Evolutionary conservation across 1,140 invertebrate species (phyloP).

Genomic region (Agrilus planipennis): DNA sequence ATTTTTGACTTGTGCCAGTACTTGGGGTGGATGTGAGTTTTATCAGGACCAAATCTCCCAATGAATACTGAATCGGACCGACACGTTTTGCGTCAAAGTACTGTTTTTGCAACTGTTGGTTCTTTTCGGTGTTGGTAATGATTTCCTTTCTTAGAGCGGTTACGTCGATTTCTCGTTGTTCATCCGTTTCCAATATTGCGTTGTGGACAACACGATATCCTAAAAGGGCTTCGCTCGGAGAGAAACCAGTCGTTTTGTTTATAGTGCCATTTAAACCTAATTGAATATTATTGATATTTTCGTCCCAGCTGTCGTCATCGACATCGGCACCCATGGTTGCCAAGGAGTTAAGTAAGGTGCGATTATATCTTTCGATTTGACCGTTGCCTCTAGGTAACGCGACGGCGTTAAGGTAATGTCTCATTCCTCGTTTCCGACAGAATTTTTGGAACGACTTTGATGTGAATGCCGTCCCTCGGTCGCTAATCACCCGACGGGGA

Average conservation of each 20-base stretch:
- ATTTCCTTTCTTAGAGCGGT: conserved; percentile 29
- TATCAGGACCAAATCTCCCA: conserved; percentile 1
- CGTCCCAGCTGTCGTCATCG: conserved; percentile 8
- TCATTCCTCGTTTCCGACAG: conserved; percentile 18
- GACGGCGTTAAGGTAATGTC: conserved; percentile 24
- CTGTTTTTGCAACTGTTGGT: too few species aligned
- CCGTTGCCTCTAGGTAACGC: conserved; percentile 24
- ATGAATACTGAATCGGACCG: too few species aligned
- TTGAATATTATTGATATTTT: conserved; percentile 5
- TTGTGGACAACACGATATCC: conserved; percentile 16
- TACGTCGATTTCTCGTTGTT: conserved; percentile 22
- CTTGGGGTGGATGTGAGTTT: conserved; percentile 1
- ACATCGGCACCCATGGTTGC: conserved; percentile 1
- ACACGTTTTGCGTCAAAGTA: too few species aligned
- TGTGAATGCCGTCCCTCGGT: too few species aligned
- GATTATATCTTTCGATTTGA: conserved; percentile 11
- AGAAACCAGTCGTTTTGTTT: not conserved
- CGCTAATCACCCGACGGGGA: too few species aligned
- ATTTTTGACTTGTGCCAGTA: conserved; percentile 1
- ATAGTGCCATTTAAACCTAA: conserved; percentile 1
- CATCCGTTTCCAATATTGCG: conserved; percentile 12
- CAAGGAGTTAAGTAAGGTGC: conserved; percentile 12
- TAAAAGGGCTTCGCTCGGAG: not conserved
- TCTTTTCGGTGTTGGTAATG: too few species aligned
- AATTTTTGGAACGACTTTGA: too few species aligned